Percentiles rank a stretch among this genome's conserved stretches.
phyloP scores from a whole-genome alignment of 2,888 invertebrate species.

The Linnaemya tessellans region DNA sequence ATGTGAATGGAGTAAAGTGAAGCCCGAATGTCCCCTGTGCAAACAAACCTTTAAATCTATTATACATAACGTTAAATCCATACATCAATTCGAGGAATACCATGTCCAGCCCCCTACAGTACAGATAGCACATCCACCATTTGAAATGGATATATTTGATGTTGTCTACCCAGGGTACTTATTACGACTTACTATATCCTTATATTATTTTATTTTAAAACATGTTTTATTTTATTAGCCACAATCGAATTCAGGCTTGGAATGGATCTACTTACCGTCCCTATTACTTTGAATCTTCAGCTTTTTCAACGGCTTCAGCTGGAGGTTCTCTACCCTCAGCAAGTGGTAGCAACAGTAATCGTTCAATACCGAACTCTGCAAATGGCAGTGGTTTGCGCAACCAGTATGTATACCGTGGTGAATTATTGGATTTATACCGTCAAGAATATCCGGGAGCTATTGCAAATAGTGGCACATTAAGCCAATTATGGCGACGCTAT shows the following conservation, averaged over 20 bases:
- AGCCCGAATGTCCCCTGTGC: conserved; percentile 96
- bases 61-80: conserved; percentile 95
- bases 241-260: conserved; percentile 55
- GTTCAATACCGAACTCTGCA: conserved; percentile 41
- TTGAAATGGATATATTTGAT: conserved; percentile 66
- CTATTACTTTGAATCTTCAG: conserved; percentile 40
- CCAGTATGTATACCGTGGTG: conserved; percentile 76
- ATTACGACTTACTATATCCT: neutral
- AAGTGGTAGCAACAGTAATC: conserved; percentile 62
- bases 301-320: conserved; percentile 60
- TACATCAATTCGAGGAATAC: conserved; percentile 94
- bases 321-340: conserved; percentile 39
- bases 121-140: conserved; percentile 75
- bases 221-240: conserved; percentile 7
- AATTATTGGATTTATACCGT: conserved; percentile 79
- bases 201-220: neutral
- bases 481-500: conserved; percentile 85
- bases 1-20: conserved; percentile 96
- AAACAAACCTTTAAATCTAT: conserved; percentile 96
- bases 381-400: conserved; percentile 68
- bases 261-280: conserved; percentile 54
- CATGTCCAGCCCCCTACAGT: conserved; percentile 83
- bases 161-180: conserved; percentile 63
- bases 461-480: conserved; percentile 76
- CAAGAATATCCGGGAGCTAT: conserved; percentile 77